These are phyloP conservation scores for Phalanger gymnotis DNA, from an alignment of 2,797 vertebrate genomes.

Conservation along the genomic window DNA sequence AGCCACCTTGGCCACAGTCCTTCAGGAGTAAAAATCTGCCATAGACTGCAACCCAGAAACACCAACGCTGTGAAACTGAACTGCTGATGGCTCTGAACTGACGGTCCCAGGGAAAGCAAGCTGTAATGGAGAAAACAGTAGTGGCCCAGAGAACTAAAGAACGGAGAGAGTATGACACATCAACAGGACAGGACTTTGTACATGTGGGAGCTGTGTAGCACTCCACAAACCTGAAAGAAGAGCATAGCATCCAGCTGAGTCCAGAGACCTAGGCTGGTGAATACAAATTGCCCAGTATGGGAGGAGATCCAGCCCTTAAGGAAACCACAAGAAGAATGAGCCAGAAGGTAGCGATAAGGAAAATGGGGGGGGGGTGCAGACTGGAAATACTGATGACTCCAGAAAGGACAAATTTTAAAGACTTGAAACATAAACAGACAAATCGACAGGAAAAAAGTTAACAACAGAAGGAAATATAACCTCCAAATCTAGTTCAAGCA, in stretches of 20 bases:
- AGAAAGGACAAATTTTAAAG: neutral
- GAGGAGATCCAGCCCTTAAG: neutral
- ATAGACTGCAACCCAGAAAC: neutral
- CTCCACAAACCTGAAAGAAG: neutral
- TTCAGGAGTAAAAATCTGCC: neutral
- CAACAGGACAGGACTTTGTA: neutral
- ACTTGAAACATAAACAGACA: neutral
- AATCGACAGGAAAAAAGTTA: neutral
- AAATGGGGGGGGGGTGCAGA: neutral
- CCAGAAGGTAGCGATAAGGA: neutral
- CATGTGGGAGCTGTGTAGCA: neutral
- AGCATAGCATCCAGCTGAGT: neutral
- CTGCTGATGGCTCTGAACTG: neutral
- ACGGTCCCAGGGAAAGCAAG: neutral
- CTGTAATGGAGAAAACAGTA: neutral
- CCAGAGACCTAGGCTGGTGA: neutral
- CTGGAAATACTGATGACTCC: neutral
- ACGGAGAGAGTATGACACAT: neutral
- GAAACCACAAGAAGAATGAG: neutral
- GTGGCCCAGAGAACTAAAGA: neutral
- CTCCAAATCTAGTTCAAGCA: neutral
- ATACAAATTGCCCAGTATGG: neutral
- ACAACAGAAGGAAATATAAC: neutral
- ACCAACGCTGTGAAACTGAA: neutral
- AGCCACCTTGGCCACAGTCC: neutral